Evolutionary conservation across 2,888 invertebrate species (phyloP), one percentile per base, ranked within the genome.

Genomic region (Elmis aenea): DNA sequence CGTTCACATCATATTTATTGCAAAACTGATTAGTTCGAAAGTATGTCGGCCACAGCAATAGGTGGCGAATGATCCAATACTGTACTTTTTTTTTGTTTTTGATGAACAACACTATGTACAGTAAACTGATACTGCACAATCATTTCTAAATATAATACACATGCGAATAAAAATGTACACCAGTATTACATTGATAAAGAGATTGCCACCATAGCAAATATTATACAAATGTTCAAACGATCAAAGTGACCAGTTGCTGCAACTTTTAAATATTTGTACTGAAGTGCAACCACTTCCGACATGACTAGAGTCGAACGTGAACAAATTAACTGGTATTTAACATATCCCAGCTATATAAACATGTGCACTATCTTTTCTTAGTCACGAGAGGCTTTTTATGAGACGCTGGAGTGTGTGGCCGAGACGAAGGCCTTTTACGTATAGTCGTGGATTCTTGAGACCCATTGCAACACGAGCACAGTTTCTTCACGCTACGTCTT

Each of bases 301-400:
- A 52, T 50, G 51, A 57, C 51, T 57, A 57, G 52, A 55, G 47
- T 51, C 54, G 50, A 45, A 42, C 38, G 46, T 51, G 54, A 48
- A 51, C 51, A 39, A 36, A 46, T 48, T 45, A 57, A 55, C 48
- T 52, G 54, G 57, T 54, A 52, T 48, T 44, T 38, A 36, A 33
- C 33, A 32, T 46, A 24, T 26, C 27, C 32, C 20, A 23, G 26
- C 29, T 39, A 29, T 42, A 44, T 33, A 49, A 49, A 57, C 52
- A 56, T 51, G 54, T 58, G 56, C 63, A 66, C 65, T 67, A 67
- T 65, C 67, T 67, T 51, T 66, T 67, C 52, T 66, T 67, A 50
- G 50, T 61, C 26, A 59, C 48, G 52, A 65, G 60, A 53, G 64
- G 55, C 54, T 65, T 67, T 51, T 67, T 67, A 56, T 63, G 62